Base-by-base conservation (phyloP, 2,113 vertebrate genomes). In the Carettochelys insculpta region DNA sequence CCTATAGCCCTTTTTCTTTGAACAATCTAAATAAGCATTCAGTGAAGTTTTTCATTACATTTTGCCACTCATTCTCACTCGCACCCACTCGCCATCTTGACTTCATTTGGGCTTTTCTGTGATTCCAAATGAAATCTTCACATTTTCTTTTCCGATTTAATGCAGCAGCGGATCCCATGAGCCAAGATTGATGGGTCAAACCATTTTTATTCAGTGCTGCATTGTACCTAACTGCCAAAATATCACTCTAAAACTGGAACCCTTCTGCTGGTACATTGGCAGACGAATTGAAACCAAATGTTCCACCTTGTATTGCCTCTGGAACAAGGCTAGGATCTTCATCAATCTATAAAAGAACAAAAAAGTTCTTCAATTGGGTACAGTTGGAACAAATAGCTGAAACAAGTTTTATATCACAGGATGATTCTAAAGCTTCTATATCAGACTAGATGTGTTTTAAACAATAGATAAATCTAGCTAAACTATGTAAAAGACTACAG, bases 101-200 rank as follows among this genome's bases (percentile, higher is more conserved):
- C 98, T 98, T 99, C 99, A 99, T 99, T 99, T 98, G 99, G 99
- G 98, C 98, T 98, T 98, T 98, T 98, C 98, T 98, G 98, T 97
- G 98, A 99, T 98, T 98, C 99, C 99, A 99, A 99, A 99, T 98
- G 98, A 99, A 99, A 99, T 99, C 99, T 98, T 98, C 99, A 99
- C 99, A 98, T 98, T 99, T 98, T 98, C 99, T 98, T 97, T 94
- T 98, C 98, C 98, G 98, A 99, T 99, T 99, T 99, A 99, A 99
- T 99, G 99, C 99, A 99, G 99, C 99, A 99, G 99, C 98, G 98
- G 99, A 99, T 99, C 99, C 99, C 99, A 98, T 98, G 99, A 99
- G 99, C 99, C 98, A 99, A 99, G 99, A 99, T 99, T 98, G 99
- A 99, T 99, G 98, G 99, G 99, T 99, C 99, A 99, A 99, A 99